Percentiles rank a stretch among this genome's conserved stretches.
Evolutionary conservation across 2,797 vertebrate species (phyloP).

Genomic region (Manis crassicaudata): DNA sequence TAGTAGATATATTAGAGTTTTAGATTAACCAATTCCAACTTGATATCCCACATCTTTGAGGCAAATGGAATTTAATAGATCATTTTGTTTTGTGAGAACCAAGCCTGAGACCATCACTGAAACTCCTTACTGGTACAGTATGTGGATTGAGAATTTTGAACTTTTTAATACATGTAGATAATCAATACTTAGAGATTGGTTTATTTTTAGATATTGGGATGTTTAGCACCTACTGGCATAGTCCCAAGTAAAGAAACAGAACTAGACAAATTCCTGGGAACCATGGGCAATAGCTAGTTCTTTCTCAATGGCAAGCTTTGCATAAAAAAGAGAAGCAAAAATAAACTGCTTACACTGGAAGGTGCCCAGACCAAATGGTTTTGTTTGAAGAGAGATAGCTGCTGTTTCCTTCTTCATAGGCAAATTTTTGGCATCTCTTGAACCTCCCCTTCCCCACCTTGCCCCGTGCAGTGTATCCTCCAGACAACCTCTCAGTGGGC

Average conservation of each 20-base stretch:
- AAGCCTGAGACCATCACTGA: not conserved
- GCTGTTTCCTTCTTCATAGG: not conserved
- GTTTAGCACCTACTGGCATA: not conserved
- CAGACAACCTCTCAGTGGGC: not conserved
- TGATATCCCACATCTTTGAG: not conserved
- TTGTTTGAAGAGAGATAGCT: not conserved
- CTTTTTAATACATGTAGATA: not conserved
- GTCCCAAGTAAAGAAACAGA: not conserved
- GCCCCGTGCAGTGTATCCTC: not conserved
- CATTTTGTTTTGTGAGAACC: slow-evolving; percentile 18
- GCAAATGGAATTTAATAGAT: slow-evolving; percentile 23
- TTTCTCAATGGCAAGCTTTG: not conserved
- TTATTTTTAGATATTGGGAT: not conserved
- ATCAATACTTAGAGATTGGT: not conserved
- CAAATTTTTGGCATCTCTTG: not conserved
- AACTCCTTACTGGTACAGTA: not conserved
- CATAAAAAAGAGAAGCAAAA: not conserved
- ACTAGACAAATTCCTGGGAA: not conserved
- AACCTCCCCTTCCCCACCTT: not conserved
- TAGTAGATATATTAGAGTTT: not conserved
- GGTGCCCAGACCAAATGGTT: not conserved
- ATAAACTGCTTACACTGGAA: not conserved
- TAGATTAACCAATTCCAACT: slow-evolving; percentile 5
- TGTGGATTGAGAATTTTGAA: not conserved
- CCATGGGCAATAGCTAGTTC: not conserved